A percentile compares a stretch with the other conserved stretches of the same genome.
These are phyloP conservation scores for Drosophila antonietae DNA, from an alignment of 2,888 invertebrate species.

Conservation along the genomic window DNA sequence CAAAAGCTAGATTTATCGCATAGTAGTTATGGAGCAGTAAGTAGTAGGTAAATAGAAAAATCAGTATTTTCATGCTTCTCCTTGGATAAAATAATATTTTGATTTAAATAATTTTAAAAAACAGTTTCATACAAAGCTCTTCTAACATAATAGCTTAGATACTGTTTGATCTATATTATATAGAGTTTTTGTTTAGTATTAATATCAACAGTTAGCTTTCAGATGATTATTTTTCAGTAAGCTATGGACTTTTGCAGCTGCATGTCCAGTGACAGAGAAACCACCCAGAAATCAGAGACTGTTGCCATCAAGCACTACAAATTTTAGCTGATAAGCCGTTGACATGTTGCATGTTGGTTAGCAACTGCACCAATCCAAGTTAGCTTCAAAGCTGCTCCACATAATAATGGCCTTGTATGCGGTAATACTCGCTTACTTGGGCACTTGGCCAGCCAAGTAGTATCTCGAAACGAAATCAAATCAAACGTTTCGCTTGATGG, in stretches of 20 bases:
- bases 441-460: constrained; percentile 30
- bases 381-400: constrained; percentile 37
- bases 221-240: neutral
- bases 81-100: neutral
- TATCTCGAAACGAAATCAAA: constrained; percentile 65
- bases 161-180: neutral
- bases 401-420: constrained; percentile 64
- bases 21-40: neutral
- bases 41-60: neutral
- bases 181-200: neutral
- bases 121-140: neutral
- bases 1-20: neutral
- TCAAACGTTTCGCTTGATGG: constrained; percentile 66
- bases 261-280: constrained; percentile 25
- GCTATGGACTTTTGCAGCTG: constrained; percentile 17
- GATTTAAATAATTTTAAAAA: neutral
- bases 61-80: neutral
- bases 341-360: constrained; percentile 66
- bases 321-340: constrained; percentile 65
- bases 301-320: constrained; percentile 36
- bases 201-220: neutral
- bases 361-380: constrained; percentile 19
- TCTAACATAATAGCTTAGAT: neutral
- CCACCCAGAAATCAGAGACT: constrained; percentile 38
- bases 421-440: constrained; percentile 59